phyloP scores from a whole-genome alignment of 2,113 vertebrate genomes.

The Heloderma charlesbogerti region DNA sequence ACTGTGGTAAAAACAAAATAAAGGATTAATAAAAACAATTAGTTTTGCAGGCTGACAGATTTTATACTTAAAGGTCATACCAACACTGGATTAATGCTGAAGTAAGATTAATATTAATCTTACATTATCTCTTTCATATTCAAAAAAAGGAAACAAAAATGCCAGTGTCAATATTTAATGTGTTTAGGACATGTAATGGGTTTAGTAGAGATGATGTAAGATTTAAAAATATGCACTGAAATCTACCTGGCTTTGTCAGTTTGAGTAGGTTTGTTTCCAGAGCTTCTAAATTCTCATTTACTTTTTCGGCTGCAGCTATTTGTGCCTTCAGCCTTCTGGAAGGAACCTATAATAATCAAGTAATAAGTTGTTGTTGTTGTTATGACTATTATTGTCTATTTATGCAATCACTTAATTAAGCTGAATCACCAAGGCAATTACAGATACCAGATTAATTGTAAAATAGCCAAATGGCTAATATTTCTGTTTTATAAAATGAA shows the following conservation, averaged over 20 bases:
- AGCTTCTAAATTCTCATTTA: slow-evolving; percentile 79
- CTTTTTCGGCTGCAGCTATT: slow-evolving; percentile 70
- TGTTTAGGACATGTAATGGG: slow-evolving; percentile 39
- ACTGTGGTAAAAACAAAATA: background rate
- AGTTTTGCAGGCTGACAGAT: background rate
- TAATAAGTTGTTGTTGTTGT: slow-evolving; percentile 13
- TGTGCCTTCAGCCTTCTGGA: slow-evolving; percentile 54
- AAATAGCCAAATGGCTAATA: too few species aligned
- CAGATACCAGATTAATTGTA: too few species aligned
- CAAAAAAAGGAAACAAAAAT: background rate
- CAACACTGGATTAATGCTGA: background rate
- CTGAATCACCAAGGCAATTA: background rate
- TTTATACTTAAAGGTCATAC: background rate
- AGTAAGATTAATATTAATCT: background rate
- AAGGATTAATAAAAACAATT: background rate
- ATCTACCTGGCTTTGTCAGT: slow-evolving; percentile 73
- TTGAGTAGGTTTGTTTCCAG: slow-evolving; percentile 77
- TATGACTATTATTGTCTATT: background rate
- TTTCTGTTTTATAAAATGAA: too few species aligned
- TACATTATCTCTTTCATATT: background rate
- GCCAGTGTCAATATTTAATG: background rate
- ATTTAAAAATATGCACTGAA: background rate
- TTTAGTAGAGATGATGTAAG: slow-evolving; percentile 25
- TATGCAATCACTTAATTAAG: background rate
- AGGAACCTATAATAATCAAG: slow-evolving; percentile 65